A percentile compares a stretch with the other conserved stretches of the same genome.
phyloP scores from a whole-genome alignment of 2,888 invertebrate species.

The Colletes collaris region DNA sequence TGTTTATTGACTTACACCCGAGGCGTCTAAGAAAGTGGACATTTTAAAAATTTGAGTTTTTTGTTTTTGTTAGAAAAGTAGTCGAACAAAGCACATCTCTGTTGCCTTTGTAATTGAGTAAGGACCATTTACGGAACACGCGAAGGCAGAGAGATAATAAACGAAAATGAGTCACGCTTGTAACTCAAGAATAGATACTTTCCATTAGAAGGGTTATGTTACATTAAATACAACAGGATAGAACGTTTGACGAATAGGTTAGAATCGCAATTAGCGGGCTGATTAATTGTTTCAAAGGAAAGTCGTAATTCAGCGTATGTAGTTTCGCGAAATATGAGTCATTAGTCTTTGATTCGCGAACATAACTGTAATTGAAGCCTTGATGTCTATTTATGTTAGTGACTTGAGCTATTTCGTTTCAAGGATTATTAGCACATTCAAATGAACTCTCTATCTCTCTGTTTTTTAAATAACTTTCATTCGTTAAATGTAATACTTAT shows the following conservation, averaged over 20 bases:
- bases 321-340: constrained; percentile 15
- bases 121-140: constrained; percentile 35
- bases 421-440: constrained; percentile 17
- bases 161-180: constrained; percentile 55
- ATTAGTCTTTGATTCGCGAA: constrained; percentile 12
- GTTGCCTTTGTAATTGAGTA: constrained; percentile 22
- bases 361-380: constrained; percentile 23
- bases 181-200: constrained; percentile 42
- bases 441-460: too few species aligned
- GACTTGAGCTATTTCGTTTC: constrained; percentile 57
- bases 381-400: constrained; percentile 55
- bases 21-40: too few species aligned
- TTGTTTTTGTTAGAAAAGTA: too few species aligned
- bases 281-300: not conserved
- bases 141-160: constrained; percentile 38
- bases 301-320: not conserved
- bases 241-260: not conserved
- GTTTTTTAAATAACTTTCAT: too few species aligned
- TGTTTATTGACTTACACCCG: constrained; percentile 8
- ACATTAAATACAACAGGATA: not conserved
- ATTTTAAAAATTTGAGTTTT: too few species aligned
- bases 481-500: too few species aligned
- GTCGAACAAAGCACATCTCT: not conserved
- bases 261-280: too few species aligned
- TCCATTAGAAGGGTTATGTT: constrained; percentile 6